Evolutionary conservation across 2,888 invertebrate genomes (phyloP), one percentile per base, ranked within the genome.

Genomic region (Ferdinandea cuprea): DNA sequence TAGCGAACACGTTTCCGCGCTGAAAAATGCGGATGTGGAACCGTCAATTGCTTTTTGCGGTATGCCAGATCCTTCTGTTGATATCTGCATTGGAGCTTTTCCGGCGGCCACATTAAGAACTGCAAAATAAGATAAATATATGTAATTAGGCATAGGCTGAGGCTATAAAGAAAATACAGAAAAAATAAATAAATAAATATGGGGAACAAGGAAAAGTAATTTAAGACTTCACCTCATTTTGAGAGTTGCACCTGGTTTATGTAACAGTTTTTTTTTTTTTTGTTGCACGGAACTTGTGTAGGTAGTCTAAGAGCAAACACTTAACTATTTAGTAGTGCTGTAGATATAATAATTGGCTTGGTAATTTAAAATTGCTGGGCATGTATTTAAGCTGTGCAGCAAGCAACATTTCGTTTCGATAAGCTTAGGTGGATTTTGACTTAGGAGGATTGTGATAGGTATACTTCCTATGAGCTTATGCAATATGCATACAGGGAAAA

Each of bases 21-120:
- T 96, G 92, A 95, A 97, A 88, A 94, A 93, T 37, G 95, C 94
- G 15, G 96, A 94, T 6, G 97, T 97, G 89, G 97, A 97, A 50
- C 97, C 97, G 88, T 98, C 98, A 58, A 98, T 95, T 4, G 97
- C 97, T 85, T 96, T 95, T 90, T 98, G 97, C 0, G 97, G 97
- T 9, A 96, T 95, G 11, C 97, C 97, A 9, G 94, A 94, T 1
- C 94, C 94, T 48, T 95, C 94, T 0, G 95, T 96, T 73, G 96
- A 96, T 4, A 95, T 95, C 91, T 98, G 98, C 97, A 98, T 98
- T 0, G 98, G 97, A 0, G 98, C 98, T 90, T 98, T 98, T 30
- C 98, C 98, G 1, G 97, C 97, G 0, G 97, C 98, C 74, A 98
- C 97, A 91, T 98, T 98, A 54, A 98, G 91, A 35, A 98, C 98